Evolutionary conservation across 2,888 invertebrate species (phyloP).

Genomic region (Lobophora halterata): DNA sequence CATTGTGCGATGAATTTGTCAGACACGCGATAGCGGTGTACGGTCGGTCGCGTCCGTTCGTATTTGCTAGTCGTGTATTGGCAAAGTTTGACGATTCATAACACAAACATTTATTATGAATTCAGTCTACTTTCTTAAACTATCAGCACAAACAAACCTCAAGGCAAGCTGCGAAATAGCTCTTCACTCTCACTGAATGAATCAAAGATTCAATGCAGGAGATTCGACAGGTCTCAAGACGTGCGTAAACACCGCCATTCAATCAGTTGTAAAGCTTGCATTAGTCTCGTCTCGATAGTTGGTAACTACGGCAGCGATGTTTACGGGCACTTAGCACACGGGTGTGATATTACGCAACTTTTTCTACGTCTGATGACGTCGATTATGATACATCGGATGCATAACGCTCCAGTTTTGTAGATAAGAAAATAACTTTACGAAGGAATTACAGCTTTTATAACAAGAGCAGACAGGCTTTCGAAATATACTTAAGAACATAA

Average conservation of each 20-base stretch:
- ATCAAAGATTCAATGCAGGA: conserved; percentile 1
- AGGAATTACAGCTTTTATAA: too few species aligned
- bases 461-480: too few species aligned
- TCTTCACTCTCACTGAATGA: conserved; percentile 1
- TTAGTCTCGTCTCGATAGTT: conserved; percentile 32
- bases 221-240: conserved; percentile 2
- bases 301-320: conserved; percentile 37
- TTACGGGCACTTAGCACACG: conserved; percentile 56
- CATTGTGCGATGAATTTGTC: conserved; percentile 34
- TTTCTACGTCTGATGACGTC: conserved; percentile 41
- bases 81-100: conserved; percentile 8
- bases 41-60: conserved; percentile 16
- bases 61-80: conserved; percentile 9
- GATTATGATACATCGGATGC: conserved; percentile 33
- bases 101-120: too few species aligned
- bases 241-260: conserved; percentile 34
- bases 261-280: conserved; percentile 3
- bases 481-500: too few species aligned
- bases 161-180: neutral
- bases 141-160: too few species aligned
- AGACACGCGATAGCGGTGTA: conserved; percentile 33
- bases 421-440: too few species aligned
- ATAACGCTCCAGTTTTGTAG: conserved; percentile 1
- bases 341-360: conserved; percentile 68
- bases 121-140: too few species aligned